Percentiles rank a stretch among this genome's conserved stretches.
These are phyloP conservation scores for Oryzias woworae DNA, from an alignment of 2,113 vertebrate species.

Conservation along the genomic window DNA sequence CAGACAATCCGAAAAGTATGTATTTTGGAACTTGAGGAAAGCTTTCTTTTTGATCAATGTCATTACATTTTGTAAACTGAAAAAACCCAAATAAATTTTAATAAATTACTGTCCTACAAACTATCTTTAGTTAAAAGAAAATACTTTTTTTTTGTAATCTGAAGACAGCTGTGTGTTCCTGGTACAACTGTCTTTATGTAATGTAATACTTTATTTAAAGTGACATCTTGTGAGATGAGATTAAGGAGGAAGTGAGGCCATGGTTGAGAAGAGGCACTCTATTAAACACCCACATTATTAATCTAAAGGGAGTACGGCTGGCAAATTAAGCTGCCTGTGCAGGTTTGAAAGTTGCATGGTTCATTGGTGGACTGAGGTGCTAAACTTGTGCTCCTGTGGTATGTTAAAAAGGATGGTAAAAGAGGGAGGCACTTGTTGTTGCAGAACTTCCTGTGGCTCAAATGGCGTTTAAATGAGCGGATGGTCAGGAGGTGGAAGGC, in stretches of 20 bases:
- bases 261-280: slow-evolving; percentile 1
- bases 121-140: too few relatives aligned
- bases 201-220: background rate
- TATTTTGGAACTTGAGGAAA: too few relatives aligned
- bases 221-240: slow-evolving; percentile 14
- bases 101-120: too few relatives aligned
- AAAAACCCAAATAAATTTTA: too few relatives aligned
- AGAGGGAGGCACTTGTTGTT: slow-evolving; percentile 1
- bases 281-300: slow-evolving; percentile 2
- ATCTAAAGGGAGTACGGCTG: background rate
- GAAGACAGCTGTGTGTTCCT: too few relatives aligned
- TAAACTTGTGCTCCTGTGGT: slow-evolving; percentile 11
- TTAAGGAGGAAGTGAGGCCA: slow-evolving; percentile 11
- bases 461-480: slow-evolving; percentile 11
- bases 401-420: slow-evolving; percentile 8
- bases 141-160: too few relatives aligned
- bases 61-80: too few relatives aligned
- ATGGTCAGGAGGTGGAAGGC: slow-evolving; percentile 35
- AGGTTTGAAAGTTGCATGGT: background rate
- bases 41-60: too few relatives aligned
- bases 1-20: too few relatives aligned
- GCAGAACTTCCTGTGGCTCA: slow-evolving; percentile 17
- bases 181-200: background rate
- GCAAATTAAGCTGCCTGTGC: background rate
- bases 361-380: background rate